Base-by-base conservation (phyloP, 1,140 invertebrate species). In the Kradibia gibbosae region DNA sequence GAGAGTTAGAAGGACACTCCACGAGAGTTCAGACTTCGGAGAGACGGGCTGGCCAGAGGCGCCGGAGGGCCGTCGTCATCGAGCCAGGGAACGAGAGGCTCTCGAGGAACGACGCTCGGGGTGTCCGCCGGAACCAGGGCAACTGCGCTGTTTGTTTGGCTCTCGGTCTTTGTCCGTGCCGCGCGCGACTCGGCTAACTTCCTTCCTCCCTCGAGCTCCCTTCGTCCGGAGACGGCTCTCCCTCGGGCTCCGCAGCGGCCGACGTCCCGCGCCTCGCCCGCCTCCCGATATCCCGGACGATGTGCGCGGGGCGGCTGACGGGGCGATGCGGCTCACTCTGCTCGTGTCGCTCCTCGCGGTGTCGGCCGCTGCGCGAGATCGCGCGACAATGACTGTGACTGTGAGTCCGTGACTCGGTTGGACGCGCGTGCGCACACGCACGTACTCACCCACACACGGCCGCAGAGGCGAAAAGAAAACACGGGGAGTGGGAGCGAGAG, bases 131-230 rank as follows among this genome's bases (percentile, higher is more conserved):
- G 25, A 10, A 86, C 84, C 82, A 84, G 86, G 86, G 87, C 83
- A 88, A 90, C 87, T 89, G 88, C 89, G 88, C 87, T 88, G 88
- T 87, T 89, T 86, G 73, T 77, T 81, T 81, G 73, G 76, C 53
- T 71, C 74, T 77, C 80, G 45, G 73, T 77, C 87, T 90, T 90
- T 90, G 90, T 90, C 87, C 87, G 80, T 31, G 79, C 77, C n/a
- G 50, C 62, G 62, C 28, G 20, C 55, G 39, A 31, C 31, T 11
- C 28, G n/a, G 5, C 1, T 34, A 53, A 42, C 7, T 39, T 22
- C 42, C 22, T 10, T 1, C 39, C n/a, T 3, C 42, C 50, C 31
- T 67, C 34, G 20, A 15, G n/a, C 17, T 2, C n/a, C 7, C 42
- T 25, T 17, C 42, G 17, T 28, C 42, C 4, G 42, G 25, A 42